Percentiles rank a stretch among this genome's conserved stretches.
Conservation (phyloP, 2,113 vertebrate species). For the Trachemys scripta region DNA sequence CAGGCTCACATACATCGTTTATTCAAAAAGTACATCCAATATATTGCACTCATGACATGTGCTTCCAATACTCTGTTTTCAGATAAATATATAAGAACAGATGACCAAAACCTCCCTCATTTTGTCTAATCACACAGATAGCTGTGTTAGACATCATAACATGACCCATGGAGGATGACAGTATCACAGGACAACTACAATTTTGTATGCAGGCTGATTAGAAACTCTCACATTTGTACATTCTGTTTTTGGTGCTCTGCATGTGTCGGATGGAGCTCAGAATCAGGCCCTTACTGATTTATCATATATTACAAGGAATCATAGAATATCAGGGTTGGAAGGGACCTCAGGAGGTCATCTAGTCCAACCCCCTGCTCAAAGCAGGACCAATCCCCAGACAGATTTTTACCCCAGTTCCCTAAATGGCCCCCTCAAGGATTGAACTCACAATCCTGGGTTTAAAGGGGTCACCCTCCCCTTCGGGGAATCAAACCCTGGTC, state of each 20-base stretch:
- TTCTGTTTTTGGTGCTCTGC: background rate
- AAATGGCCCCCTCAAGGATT: too few relatives aligned
- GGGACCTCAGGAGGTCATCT: too few relatives aligned
- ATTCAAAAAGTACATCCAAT: background rate
- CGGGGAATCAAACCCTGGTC: too few relatives aligned
- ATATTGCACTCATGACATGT: background rate
- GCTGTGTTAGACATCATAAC: background rate
- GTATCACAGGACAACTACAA: background rate
- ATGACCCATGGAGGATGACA: background rate
- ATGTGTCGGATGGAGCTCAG: background rate
- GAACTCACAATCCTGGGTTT: too few relatives aligned
- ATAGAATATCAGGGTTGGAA: too few relatives aligned
- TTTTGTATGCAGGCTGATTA: background rate
- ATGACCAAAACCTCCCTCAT: conserved; percentile 11
- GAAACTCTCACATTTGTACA: background rate
- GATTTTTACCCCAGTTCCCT: too few relatives aligned
- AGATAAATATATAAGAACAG: background rate
- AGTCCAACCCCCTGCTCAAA: too few relatives aligned
- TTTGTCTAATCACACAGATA: background rate
- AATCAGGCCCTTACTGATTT: background rate
- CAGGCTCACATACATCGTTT: background rate
- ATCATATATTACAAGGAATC: background rate
- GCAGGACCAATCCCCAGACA: too few relatives aligned
- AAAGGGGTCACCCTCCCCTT: too few relatives aligned
- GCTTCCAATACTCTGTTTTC: background rate